These are phyloP conservation scores for Drosophila atroscutellata DNA, from an alignment of 2,888 invertebrate genomes.

Conservation along the genomic window DNA sequence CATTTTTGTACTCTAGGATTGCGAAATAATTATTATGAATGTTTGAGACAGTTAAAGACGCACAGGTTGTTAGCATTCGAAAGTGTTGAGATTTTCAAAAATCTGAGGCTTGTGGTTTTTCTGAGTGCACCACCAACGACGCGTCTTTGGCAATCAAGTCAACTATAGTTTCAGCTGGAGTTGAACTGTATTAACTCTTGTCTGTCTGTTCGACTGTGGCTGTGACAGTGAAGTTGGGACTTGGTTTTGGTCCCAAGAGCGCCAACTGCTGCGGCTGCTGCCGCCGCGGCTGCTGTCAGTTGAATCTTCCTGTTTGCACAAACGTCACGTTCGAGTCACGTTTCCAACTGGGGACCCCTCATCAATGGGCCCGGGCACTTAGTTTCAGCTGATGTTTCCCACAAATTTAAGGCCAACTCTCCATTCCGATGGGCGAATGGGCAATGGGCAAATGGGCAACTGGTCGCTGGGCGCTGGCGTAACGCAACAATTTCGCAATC, in stretches of 20 bases:
- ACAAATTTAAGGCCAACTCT: slow-evolving; percentile 72
- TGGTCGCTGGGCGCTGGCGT: slow-evolving; percentile 63
- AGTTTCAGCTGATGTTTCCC: slow-evolving; percentile 76
- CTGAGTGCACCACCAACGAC: slow-evolving; percentile 62
- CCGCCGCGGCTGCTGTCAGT: slow-evolving; percentile 70
- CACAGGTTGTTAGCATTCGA: not conserved
- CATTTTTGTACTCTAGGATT: not conserved
- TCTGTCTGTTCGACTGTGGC: slow-evolving; percentile 58
- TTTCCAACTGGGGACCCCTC: slow-evolving; percentile 72
- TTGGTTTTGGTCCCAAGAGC: slow-evolving; percentile 56
- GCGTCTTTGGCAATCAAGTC: slow-evolving; percentile 72
- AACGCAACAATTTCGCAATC: slow-evolving; percentile 82
- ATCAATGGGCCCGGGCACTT: slow-evolving; percentile 67
- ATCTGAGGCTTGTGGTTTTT: not conserved
- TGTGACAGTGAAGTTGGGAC: slow-evolving; percentile 37
- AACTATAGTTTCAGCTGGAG: slow-evolving; percentile 58
- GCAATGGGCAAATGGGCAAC: slow-evolving; percentile 19
- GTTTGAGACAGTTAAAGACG: not conserved
- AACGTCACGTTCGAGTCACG: slow-evolving; percentile 81
- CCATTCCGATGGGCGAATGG: slow-evolving; percentile 33
- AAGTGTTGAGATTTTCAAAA: not conserved
- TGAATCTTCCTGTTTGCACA: slow-evolving; percentile 80
- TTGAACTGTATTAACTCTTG: slow-evolving; percentile 77
- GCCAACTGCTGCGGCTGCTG: slow-evolving; percentile 67
- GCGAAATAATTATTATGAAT: not conserved